Evolutionary conservation across 2,797 vertebrate species (phyloP), one percentile per base, ranked within the genome.

Genomic region (Microcaecilia unicolor): DNA sequence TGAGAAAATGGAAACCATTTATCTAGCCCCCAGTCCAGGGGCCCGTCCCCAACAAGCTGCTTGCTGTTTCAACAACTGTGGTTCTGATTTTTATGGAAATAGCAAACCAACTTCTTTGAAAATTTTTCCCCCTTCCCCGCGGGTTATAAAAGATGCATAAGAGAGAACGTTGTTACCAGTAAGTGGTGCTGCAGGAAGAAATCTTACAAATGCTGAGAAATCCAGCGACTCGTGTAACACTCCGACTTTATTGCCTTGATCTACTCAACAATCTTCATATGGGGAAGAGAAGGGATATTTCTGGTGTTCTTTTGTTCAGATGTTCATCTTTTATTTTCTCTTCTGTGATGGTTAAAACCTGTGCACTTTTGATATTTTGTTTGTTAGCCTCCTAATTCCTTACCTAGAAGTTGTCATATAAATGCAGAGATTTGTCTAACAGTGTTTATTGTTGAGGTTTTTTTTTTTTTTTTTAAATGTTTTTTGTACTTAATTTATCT

Each of bases 291-390:
- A 44, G 63, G 61, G 35, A 34, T 61, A 25, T 47, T 70, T 48
- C 56, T 34, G 44, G 41, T 44, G 35, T 49, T 49, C 61, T 54
- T 37, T 65, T 61, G n/a, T n/a, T 58, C 60, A 67, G 49, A 64
- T 15, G 47, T 58, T 78, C 47, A 15, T 54, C 9, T 71, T 56
- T 58, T 58, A 44, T 67, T 55, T 52, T 67, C 55, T 52, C 64
- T 62, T 60, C 67, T 42, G 61, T 38, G 55, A 61, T 75, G 64
- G 38, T 81, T 72, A 83, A 81, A n/a, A 86, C 73, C 78, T 84
- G 88, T 92, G 91, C 91, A 96, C 90, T 96, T 97, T 93, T 76
- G 81, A 86, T 83, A 84, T 81, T 86, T 83, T 74, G 78, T 80
- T 84, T 69, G 81, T 71, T 71, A 55, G 72, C 55, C 74, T 76